Percentiles rank a stretch among this genome's conserved stretches.
Evolutionary conservation across 2,888 invertebrate species (phyloP).

Genomic region (Latheticus oryzae): DNA sequence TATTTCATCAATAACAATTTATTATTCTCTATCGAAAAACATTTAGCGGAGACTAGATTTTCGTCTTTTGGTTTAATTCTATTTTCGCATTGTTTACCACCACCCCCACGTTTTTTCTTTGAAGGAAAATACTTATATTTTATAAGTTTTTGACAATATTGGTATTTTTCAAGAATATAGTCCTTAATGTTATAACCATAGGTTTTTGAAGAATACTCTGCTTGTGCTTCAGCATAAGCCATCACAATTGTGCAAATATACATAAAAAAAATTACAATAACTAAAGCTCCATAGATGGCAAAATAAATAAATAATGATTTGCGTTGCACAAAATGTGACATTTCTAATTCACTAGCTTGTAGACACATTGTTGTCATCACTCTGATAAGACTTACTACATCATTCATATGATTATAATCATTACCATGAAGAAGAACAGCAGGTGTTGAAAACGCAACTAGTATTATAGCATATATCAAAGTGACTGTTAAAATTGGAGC

Average conservation of each 20-base stretch:
- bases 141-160: not conserved
- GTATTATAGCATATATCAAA: not conserved
- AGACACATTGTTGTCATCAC: not conserved
- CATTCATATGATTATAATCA: not conserved
- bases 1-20: too few relatives aligned
- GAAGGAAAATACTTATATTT: conserved; percentile 16
- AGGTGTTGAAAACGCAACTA: not conserved
- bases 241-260: conserved; percentile 4
- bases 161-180: conserved; percentile 3
- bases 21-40: too few relatives aligned
- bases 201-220: not conserved
- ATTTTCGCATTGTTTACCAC: too few relatives aligned
- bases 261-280: not conserved
- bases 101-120: too few relatives aligned
- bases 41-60: too few relatives aligned
- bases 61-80: too few relatives aligned
- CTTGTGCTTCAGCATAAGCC: not conserved
- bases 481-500: not conserved
- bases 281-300: not conserved
- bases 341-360: not conserved
- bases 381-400: not conserved
- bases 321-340: not conserved
- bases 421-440: not conserved
- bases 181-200: conserved; percentile 5
- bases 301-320: not conserved